These are phyloP conservation scores for Beroe ovata DNA, from an alignment of 37 sponge, comb jelly and placozoan genomes.

Conservation along the genomic window DNA sequence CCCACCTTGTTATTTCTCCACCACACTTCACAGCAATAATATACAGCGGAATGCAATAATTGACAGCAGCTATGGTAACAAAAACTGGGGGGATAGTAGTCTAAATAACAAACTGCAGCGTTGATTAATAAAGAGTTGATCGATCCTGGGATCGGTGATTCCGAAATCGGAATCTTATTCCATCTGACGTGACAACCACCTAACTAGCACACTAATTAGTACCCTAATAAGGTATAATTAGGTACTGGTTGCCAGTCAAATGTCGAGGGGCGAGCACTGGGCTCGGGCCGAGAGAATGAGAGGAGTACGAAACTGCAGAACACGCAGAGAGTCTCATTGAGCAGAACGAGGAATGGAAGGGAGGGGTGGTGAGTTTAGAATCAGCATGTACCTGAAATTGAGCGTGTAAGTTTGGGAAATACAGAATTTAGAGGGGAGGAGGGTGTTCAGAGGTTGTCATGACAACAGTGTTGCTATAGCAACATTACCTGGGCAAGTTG, in stretches of 20 bases:
- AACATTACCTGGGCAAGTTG: slow-evolving; percentile 9
- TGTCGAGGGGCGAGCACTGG: not conserved
- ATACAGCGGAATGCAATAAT: not conserved
- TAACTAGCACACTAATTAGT: too few relatives aligned
- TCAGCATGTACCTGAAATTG: not conserved
- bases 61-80: too few relatives aligned
- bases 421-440: too few relatives aligned
- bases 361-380: not conserved
- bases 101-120: slow-evolving; percentile 1
- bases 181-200: slow-evolving; percentile 12
- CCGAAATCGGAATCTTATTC: slow-evolving; percentile 35
- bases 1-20: too few relatives aligned
- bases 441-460: too few relatives aligned
- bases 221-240: not conserved
- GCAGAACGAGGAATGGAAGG: not conserved
- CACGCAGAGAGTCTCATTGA: not conserved
- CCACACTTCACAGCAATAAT: not conserved
- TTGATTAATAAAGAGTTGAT: slow-evolving; percentile 3
- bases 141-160: slow-evolving; percentile 65
- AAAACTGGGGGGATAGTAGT: too few relatives aligned
- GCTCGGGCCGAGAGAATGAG: not conserved
- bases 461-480: not conserved
- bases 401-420: too few relatives aligned
- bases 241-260: slow-evolving; percentile 17
- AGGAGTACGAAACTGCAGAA: too few relatives aligned